phyloP scores from a whole-genome alignment of 2,797 vertebrate genomes.

The Acanthurus lineatus region DNA sequence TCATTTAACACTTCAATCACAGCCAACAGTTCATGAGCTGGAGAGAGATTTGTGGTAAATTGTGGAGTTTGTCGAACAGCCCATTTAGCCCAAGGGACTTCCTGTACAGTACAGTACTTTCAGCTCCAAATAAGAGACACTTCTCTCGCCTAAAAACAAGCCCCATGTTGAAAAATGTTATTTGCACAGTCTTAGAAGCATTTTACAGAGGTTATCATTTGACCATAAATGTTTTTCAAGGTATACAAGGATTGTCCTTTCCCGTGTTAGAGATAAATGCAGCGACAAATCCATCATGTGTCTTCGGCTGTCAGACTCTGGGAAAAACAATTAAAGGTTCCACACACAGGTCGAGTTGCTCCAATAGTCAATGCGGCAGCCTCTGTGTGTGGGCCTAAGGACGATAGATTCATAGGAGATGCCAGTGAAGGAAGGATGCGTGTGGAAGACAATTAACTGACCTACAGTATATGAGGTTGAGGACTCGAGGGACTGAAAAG shows the following conservation, averaged over 20 bases:
- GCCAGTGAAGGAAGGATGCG: constrained; percentile 55
- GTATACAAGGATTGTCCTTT: constrained; percentile 60
- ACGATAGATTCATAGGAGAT: constrained; percentile 77
- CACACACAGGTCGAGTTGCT: constrained; percentile 66
- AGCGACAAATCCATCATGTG: constrained; percentile 81
- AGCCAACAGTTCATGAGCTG: constrained; percentile 54
- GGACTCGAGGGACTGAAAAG: constrained; percentile 59
- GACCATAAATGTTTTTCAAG: constrained; percentile 63
- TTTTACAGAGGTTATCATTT: constrained; percentile 51
- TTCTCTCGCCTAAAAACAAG: constrained; percentile 38
- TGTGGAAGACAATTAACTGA: constrained; percentile 73
- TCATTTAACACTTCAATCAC: constrained; percentile 74
- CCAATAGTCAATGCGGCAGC: constrained; percentile 77
- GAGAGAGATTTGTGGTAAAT: constrained; percentile 64
- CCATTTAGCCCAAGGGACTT: constrained; percentile 54
- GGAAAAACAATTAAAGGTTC: constrained; percentile 83
- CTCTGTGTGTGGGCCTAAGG: constrained; percentile 50
- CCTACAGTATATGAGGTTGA: constrained; percentile 60
- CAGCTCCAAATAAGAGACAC: constrained; percentile 54
- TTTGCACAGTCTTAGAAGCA: constrained; percentile 4
- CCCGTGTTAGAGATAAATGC: constrained; percentile 65
- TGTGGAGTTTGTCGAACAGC: constrained; percentile 56
- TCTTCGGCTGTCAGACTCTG: constrained; percentile 71
- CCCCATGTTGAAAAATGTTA: constrained; percentile 18
- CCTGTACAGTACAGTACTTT: constrained; percentile 41